Conservation (phyloP, 1,140 invertebrate species). For the Bombus pyrosoma region DNA sequence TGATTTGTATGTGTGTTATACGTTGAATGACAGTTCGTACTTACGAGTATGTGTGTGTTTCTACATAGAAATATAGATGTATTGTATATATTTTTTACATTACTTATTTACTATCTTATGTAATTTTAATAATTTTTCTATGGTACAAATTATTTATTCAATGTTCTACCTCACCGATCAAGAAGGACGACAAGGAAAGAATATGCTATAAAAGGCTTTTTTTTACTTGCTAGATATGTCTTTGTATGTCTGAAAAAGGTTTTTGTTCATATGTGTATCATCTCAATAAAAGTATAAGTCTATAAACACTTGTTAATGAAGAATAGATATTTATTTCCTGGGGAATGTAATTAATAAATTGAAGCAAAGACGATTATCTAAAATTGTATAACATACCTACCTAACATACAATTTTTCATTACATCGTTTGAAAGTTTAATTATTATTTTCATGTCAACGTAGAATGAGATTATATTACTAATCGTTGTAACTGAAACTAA, state of each 20-base stretch:
- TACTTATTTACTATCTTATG: neutral
- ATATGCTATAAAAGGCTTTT: neutral
- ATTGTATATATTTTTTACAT: neutral
- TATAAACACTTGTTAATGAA: neutral
- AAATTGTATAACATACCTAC: neutral
- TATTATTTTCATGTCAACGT: no score
- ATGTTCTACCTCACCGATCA: neutral
- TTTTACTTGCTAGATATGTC: neutral
- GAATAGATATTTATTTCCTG: neutral
- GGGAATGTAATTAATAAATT: no score
- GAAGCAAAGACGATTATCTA: neutral
- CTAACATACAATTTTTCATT: no score
- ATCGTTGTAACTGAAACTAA: no score
- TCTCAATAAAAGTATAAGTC: neutral
- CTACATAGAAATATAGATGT: neutral
- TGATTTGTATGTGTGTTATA: neutral
- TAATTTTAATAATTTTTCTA: neutral
- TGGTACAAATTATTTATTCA: neutral
- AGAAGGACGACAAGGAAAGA: neutral
- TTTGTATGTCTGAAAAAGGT: no score
- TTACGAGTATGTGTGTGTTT: neutral
- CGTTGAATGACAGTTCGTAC: neutral
- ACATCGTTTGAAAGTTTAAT: no score
- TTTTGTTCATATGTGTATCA: neutral
- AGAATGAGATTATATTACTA: no score